Percentiles rank a stretch among this genome's conserved stretches.
phyloP scores from a whole-genome alignment of 2,888 invertebrate species.

The Megastigmus dorsalis region DNA sequence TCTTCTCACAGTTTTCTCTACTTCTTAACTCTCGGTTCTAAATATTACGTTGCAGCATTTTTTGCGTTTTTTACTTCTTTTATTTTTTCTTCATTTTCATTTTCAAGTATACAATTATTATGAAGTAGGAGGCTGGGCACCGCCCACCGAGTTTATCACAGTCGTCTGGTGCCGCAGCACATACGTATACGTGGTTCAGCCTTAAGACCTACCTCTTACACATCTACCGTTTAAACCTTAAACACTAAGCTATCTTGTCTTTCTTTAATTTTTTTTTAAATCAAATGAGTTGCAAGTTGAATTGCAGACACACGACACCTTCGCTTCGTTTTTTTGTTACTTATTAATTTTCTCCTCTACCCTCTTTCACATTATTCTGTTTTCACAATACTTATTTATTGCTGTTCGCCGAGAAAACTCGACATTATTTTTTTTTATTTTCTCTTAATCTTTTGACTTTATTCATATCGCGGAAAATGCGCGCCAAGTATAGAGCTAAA shows the following conservation, averaged over 20 bases:
- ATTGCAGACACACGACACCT: constrained; percentile 43
- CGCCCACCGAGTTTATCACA: constrained; percentile 75
- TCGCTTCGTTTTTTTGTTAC: neutral
- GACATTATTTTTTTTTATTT: constrained; percentile 19
- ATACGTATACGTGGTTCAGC: constrained; percentile 75
- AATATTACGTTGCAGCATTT: constrained; percentile 49
- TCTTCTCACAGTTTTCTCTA: constrained; percentile 18
- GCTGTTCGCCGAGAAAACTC: constrained; percentile 33
- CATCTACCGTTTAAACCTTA: constrained; percentile 52
- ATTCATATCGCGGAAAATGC: constrained; percentile 19
- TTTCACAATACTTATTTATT: constrained; percentile 51
- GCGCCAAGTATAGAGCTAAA: constrained; percentile 22
- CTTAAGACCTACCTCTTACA: constrained; percentile 73
- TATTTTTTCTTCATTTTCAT: constrained; percentile 31
- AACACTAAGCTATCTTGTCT: constrained; percentile 37
- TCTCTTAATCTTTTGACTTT: constrained; percentile 16
- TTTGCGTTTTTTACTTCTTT: constrained; percentile 42
- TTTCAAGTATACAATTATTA: constrained; percentile 70
- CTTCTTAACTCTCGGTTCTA: constrained; percentile 41
- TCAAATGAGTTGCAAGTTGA: constrained; percentile 42
- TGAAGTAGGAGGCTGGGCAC: constrained; percentile 75
- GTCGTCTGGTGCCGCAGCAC: constrained; percentile 75
- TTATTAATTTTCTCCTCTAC: constrained; percentile 31
- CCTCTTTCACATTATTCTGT: constrained; percentile 40
- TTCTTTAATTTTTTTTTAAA: constrained; percentile 29